Conservation (phyloP, 1,140 invertebrate species). For the Pteromalus puparum region DNA sequence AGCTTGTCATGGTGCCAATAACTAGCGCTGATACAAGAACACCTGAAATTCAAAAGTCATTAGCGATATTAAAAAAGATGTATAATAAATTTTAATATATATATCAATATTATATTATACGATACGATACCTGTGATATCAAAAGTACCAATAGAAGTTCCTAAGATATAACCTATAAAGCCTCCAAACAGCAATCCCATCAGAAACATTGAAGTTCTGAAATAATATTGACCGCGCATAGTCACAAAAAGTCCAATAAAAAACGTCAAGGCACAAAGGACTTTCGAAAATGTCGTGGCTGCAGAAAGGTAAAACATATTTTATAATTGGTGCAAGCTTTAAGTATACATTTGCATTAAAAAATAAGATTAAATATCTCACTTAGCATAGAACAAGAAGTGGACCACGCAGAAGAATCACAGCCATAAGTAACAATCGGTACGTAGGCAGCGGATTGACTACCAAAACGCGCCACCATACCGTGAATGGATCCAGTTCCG, state of each 20-base stretch:
- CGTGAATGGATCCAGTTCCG: slow-evolving; percentile 80
- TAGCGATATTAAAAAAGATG: background rate
- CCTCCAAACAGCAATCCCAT: background rate
- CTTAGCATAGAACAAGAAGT: slow-evolving; percentile 74
- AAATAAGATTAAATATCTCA: slow-evolving; percentile 57
- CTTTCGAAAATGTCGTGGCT: background rate
- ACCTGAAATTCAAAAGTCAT: slow-evolving; percentile 4
- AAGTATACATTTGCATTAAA: background rate
- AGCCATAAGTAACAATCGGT: slow-evolving; percentile 81
- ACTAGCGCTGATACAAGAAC: background rate
- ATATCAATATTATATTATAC: background rate
- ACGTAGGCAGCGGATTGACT: slow-evolving; percentile 79
- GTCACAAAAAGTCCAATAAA: slow-evolving; percentile 39
- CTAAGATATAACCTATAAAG: slow-evolving; percentile 32
- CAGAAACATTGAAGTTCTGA: slow-evolving; percentile 39
- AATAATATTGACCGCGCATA: slow-evolving; percentile 26
- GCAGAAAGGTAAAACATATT: slow-evolving; percentile 4
- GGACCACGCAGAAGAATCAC: slow-evolving; percentile 71
- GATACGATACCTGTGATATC: slow-evolving; percentile 27
- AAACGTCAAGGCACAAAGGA: background rate
- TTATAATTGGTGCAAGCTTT: background rate
- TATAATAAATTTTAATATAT: background rate
- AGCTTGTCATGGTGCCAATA: slow-evolving; percentile 3
- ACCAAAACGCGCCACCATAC: slow-evolving; percentile 76
- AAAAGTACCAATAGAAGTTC: background rate